Percentiles rank a stretch among this genome's conserved stretches.
These are phyloP conservation scores for Chrysemys picta DNA, from an alignment of 2,113 vertebrate genomes.

Conservation along the genomic window DNA sequence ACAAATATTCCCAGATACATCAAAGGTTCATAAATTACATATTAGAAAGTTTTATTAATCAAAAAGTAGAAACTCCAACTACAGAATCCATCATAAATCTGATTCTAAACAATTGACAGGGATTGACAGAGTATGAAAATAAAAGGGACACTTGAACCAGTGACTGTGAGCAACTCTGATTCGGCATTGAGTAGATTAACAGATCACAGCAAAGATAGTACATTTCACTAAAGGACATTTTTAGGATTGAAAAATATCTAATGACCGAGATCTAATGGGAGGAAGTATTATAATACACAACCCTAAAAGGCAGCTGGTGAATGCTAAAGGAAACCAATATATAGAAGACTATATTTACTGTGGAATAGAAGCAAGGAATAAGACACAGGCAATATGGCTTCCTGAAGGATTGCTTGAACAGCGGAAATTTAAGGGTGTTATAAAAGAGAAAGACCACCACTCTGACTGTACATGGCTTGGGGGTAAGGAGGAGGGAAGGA, in stretches of 20 bases:
- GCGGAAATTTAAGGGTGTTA: background rate
- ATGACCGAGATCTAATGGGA: background rate
- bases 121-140: background rate
- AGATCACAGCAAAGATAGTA: background rate
- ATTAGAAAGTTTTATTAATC: background rate
- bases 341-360: background rate
- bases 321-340: background rate
- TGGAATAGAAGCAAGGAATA: background rate
- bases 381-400: background rate
- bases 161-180: background rate
- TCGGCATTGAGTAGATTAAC: background rate
- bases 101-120: background rate
- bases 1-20: background rate
- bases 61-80: background rate
- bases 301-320: background rate
- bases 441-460: background rate
- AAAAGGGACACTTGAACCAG: background rate
- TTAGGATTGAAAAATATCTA: background rate
- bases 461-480: background rate
- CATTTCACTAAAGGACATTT: background rate
- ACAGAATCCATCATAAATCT: background rate
- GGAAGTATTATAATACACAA: background rate
- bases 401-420: background rate
- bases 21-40: background rate
- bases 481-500: background rate